phyloP scores from a whole-genome alignment of 2,888 invertebrate species.

The Malthinus flaveolus region DNA sequence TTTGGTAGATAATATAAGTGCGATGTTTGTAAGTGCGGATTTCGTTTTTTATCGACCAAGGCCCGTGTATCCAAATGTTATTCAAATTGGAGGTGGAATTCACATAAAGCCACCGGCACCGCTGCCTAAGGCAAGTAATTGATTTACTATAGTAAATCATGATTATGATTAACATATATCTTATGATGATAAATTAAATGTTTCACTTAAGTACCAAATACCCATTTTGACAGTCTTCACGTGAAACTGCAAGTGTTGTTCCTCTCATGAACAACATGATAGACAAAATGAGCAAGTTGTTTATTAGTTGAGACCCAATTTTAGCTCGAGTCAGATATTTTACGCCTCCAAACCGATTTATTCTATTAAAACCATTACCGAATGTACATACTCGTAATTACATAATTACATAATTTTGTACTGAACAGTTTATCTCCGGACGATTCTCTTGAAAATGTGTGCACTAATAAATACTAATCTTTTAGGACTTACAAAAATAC shows the following conservation, averaged over 20 bases:
- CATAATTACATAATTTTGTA: background rate
- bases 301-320: background rate
- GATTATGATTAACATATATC: too few relatives aligned
- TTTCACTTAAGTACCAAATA: too few relatives aligned
- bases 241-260: too few relatives aligned
- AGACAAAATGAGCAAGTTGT: background rate
- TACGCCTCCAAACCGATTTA: background rate
- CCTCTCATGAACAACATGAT: background rate
- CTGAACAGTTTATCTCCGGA: background rate
- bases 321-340: background rate
- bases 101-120: conserved; percentile 34
- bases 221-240: conserved; percentile 42
- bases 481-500: background rate
- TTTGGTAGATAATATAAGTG: conserved; percentile 41
- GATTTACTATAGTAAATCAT: conserved; percentile 11
- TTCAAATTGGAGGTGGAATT: conserved; percentile 44
- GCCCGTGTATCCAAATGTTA: conserved; percentile 44
- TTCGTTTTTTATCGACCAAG: conserved; percentile 43
- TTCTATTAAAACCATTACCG: background rate
- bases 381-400: too few relatives aligned
- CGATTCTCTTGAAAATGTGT: background rate
- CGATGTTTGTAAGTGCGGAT: conserved; percentile 46
- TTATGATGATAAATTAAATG: too few relatives aligned
- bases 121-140: conserved; percentile 39
- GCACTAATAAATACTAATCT: background rate